These are phyloP conservation scores for Geotrupes spiniger DNA, from an alignment of 2,888 invertebrate genomes.

Conservation along the genomic window DNA sequence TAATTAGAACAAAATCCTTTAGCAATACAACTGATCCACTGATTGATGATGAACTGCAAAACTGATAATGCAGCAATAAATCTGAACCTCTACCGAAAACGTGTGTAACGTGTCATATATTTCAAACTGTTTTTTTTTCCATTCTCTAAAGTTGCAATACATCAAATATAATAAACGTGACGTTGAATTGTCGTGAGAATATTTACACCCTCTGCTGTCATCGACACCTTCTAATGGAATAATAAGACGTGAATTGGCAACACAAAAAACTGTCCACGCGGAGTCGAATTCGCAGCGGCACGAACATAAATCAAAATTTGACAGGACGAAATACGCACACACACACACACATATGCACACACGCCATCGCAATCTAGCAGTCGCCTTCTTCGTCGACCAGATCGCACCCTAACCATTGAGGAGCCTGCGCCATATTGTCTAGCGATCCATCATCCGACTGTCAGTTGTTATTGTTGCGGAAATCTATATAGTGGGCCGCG, in stretches of 20 bases:
- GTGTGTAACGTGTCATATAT: too few relatives aligned
- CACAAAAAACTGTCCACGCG: conserved; percentile 34
- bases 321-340: conserved; percentile 40
- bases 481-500: conserved; percentile 46
- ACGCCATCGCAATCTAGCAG: conserved; percentile 25
- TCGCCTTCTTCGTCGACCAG: conserved; percentile 34
- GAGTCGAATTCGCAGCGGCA: conserved; percentile 40
- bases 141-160: too few relatives aligned
- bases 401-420: conserved; percentile 33
- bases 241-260: conserved; percentile 37
- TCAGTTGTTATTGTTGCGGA: conserved; percentile 50
- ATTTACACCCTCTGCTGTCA: conserved; percentile 2
- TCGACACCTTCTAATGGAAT: conserved; percentile 29
- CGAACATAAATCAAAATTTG: conserved; percentile 48
- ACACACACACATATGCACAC: conserved; percentile 28
- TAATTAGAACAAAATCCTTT: too few relatives aligned
- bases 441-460: conserved; percentile 51
- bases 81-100: too few relatives aligned
- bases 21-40: too few relatives aligned
- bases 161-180: too few relatives aligned
- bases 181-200: conserved; percentile 4
- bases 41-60: too few relatives aligned
- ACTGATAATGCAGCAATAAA: too few relatives aligned
- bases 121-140: too few relatives aligned
- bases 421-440: conserved; percentile 46